Conservation (phyloP, 2,113 vertebrate genomes). For the Bothrops jararaca region DNA sequence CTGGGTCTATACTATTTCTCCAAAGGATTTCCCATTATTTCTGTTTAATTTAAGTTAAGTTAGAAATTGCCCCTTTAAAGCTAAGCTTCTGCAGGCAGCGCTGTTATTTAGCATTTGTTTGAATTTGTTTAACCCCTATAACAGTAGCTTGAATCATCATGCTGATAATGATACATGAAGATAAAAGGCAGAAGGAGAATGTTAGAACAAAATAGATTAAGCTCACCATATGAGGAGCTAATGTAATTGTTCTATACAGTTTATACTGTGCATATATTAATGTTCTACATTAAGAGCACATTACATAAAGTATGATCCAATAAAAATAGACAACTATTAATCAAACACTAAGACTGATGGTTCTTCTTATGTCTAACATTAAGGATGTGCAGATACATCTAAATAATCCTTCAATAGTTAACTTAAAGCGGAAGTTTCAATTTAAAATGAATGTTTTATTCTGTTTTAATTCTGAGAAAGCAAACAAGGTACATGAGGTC, state of each 20-base stretch:
- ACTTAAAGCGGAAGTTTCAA: background rate
- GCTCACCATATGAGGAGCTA: constrained; percentile 19
- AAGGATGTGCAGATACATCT: background rate
- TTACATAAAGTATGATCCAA: background rate
- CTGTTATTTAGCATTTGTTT: constrained; percentile 53
- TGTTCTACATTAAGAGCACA: constrained; percentile 48
- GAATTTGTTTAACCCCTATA: constrained; percentile 56
- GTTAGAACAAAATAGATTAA: constrained; percentile 48
- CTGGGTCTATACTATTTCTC: constrained; percentile 52
- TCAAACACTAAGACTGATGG: background rate
- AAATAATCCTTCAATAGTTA: background rate
- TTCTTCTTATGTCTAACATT: background rate
- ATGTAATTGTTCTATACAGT: constrained; percentile 31
- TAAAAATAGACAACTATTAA: background rate
- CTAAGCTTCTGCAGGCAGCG: constrained; percentile 32
- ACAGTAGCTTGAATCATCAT: constrained; percentile 38
- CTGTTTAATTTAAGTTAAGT: constrained; percentile 63
- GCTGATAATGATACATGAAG: constrained; percentile 56
- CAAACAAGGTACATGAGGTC: background rate
- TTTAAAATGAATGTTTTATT: background rate
- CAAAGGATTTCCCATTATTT: constrained; percentile 57
- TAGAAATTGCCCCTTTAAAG: constrained; percentile 57
- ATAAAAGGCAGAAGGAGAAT: constrained; percentile 41
- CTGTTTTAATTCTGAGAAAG: background rate
- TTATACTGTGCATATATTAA: constrained; percentile 5